phyloP scores from a whole-genome alignment of 2,113 vertebrate genomes.

The Caranx ignobilis region DNA sequence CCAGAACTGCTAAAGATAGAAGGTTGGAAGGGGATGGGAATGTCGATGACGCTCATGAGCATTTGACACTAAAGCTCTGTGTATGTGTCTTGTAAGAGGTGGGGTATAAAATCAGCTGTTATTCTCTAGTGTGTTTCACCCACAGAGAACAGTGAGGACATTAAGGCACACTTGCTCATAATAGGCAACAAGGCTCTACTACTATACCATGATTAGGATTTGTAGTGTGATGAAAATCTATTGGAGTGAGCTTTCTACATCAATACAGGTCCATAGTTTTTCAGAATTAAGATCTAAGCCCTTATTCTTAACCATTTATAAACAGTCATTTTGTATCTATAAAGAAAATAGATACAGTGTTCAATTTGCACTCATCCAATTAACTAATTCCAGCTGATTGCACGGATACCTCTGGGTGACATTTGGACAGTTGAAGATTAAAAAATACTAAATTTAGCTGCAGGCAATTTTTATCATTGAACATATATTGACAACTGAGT shows the following conservation, averaged over 20 bases:
- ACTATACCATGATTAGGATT: not conserved
- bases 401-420: too few species aligned
- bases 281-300: not conserved
- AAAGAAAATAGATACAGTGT: not conserved
- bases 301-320: not conserved
- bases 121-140: slow-evolving; percentile 13
- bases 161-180: slow-evolving; percentile 3
- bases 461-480: too few species aligned
- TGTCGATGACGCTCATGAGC: slow-evolving; percentile 4
- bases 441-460: too few species aligned
- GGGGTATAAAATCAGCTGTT: slow-evolving; percentile 22
- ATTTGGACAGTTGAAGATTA: too few species aligned
- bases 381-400: not conserved
- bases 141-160: slow-evolving; percentile 13
- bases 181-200: not conserved
- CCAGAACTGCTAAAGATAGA: slow-evolving; percentile 61
- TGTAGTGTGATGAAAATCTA: not conserved
- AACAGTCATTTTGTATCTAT: too few species aligned
- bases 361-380: not conserved
- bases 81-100: not conserved
- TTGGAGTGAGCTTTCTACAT: not conserved
- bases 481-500: too few species aligned
- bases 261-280: not conserved
- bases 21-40: not conserved
- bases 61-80: slow-evolving; percentile 26